Evolutionary conservation across 2,113 vertebrate genomes (phyloP).

Genomic region (Rhipidura dahli): DNA sequence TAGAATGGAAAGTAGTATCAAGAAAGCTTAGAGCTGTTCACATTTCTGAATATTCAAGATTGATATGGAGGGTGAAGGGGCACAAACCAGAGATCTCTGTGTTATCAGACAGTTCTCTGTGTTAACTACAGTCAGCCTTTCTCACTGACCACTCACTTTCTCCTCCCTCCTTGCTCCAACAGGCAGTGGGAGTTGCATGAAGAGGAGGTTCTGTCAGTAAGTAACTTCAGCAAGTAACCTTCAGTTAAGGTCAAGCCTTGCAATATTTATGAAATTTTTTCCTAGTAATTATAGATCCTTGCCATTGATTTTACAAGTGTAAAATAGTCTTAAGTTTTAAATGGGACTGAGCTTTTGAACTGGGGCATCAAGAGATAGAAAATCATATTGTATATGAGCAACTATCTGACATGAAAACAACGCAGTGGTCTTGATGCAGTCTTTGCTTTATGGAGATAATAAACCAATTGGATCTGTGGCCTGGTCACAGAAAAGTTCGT

Average conservation of each 20-base stretch:
- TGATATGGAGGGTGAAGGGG: neutral
- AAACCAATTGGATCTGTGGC: neutral
- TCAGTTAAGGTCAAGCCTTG: neutral
- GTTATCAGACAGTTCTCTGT: neutral
- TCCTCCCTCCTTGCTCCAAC: neutral
- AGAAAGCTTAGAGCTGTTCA: neutral
- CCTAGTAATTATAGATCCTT: neutral
- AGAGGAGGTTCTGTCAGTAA: neutral
- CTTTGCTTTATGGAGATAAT: neutral
- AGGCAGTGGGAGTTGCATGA: fast-evolving
- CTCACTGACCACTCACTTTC: neutral
- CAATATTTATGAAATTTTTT: neutral
- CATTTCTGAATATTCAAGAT: neutral
- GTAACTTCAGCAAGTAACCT: neutral
- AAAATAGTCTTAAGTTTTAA: neutral
- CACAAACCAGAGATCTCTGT: neutral
- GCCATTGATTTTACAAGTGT: neutral
- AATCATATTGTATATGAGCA: neutral
- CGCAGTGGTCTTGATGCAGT: neutral
- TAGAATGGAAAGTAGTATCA: neutral
- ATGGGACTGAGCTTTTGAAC: neutral
- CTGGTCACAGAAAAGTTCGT: neutral
- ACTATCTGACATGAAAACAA: neutral
- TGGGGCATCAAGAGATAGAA: neutral
- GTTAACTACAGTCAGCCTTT: neutral